Evolutionary conservation across 2,113 vertebrate species (phyloP).

Genomic region (Grallaria varia): DNA sequence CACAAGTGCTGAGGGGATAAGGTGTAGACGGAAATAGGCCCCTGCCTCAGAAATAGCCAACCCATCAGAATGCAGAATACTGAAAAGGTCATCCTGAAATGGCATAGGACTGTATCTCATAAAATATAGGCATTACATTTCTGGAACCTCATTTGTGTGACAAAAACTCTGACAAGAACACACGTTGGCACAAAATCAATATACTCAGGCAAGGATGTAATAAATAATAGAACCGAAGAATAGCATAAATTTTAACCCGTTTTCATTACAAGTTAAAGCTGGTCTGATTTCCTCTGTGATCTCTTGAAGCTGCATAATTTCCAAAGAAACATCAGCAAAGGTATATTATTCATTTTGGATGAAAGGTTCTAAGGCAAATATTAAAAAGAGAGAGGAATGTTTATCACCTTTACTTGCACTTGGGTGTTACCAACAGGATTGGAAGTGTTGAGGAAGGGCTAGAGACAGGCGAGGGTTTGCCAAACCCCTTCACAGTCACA

Average conservation of each 20-base stretch:
- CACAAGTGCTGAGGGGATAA: not conserved
- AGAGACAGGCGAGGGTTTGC: not conserved
- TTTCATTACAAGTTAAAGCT: constrained; percentile 56
- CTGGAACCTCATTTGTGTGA: constrained; percentile 66
- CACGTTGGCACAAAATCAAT: constrained; percentile 73
- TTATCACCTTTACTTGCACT: not conserved
- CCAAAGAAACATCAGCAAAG: not conserved
- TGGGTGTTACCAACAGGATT: not conserved
- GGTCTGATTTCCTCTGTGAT: constrained; percentile 49
- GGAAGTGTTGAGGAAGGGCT: not conserved
- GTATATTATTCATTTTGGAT: constrained; percentile 29
- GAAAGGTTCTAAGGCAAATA: constrained; percentile 11
- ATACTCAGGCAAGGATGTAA: constrained; percentile 34
- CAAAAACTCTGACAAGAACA: constrained; percentile 71
- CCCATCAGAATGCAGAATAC: constrained; percentile 51
- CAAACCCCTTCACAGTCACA: not conserved
- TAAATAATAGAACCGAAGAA: constrained; percentile 71
- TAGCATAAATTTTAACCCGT: constrained; percentile 51
- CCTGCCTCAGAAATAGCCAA: not conserved
- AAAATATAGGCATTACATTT: constrained; percentile 62
- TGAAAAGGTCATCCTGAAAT: constrained; percentile 69
- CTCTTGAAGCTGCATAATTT: constrained; percentile 36
- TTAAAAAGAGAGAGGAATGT: not conserved
- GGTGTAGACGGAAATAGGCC: not conserved
- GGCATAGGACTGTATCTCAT: constrained; percentile 43